These are phyloP conservation scores for Trochalopteron elliotii DNA, from an alignment of 2,113 vertebrate species.

Conservation along the genomic window DNA sequence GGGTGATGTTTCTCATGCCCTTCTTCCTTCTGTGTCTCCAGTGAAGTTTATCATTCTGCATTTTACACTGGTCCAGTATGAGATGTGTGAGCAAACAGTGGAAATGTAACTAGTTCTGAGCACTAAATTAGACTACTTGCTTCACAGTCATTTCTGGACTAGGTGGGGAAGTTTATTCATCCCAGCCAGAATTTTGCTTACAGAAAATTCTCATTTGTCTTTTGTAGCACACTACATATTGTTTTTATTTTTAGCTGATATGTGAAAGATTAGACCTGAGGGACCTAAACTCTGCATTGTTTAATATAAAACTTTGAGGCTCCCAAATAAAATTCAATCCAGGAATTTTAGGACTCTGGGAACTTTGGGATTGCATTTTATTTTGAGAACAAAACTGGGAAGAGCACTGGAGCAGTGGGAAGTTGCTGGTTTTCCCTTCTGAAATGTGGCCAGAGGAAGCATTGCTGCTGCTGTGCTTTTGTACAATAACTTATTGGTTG, in stretches of 20 bases:
- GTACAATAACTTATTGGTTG: not conserved
- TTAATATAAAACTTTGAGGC: not conserved
- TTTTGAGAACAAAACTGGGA: constrained; percentile 31
- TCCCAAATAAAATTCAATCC: not conserved
- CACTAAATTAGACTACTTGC: not conserved
- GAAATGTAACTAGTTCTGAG: not conserved
- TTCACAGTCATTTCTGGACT: not conserved
- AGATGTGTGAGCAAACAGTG: not conserved
- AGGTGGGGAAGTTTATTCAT: not conserved
- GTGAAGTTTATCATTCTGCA: not conserved
- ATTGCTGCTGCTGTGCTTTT: not conserved
- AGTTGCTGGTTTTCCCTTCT: not conserved
- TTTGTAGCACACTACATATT: not conserved
- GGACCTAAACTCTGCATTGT: not conserved
- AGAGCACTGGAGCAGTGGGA: not conserved
- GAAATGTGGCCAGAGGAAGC: not conserved
- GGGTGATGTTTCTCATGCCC: not conserved
- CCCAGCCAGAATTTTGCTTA: not conserved
- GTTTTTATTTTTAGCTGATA: not conserved
- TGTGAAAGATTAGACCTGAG: not conserved
- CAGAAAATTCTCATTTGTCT: not conserved
- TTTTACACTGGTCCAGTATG: not conserved
- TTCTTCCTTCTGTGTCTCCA: not conserved
- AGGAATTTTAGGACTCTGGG: not conserved
- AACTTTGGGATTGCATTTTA: not conserved